Evolutionary conservation across 1,140 invertebrate species (phyloP), one percentile per base, ranked within the genome.

Genomic region (Lepidurus couesii): DNA sequence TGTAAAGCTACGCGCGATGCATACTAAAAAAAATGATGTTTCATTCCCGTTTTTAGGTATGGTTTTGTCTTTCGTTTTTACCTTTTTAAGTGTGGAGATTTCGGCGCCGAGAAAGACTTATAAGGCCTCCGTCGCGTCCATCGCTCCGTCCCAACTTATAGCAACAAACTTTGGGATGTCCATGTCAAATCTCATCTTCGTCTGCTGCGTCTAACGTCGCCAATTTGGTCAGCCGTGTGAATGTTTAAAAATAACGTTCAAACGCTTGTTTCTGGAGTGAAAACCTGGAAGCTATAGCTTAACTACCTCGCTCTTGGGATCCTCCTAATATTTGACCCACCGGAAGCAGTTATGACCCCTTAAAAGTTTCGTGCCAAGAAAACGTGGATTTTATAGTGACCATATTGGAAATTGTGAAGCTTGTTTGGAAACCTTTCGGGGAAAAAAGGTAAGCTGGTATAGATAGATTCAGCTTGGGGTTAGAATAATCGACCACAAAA

Each of bases 101-200:
- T 65, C 53, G 53, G 53, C 53, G 53, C 53, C 53, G 53, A 65
- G 53, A 65, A 65, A 65, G 53, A 65, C 53, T 65, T 65, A 65
- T 65, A 65, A 65, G 53, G 53, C 53, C 53, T 65, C 53, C 8
- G 53, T 65, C 53, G 53, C 53, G 53, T 65, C 53, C 53, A 65
- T 21, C 53, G 13, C 21, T 65, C 53, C 21, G 16, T 65, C 53
- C 6, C 45, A 47, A 10, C 16, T 16, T 47, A 5, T 21, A 21
- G 53, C 53, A 34, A 34, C 34, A 65, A 65, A 65, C 13, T 65
- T 65, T 16, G 9, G 53, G 21, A 65, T 65, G 53, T 21, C 53
- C 53, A 21, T 65, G 53, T 65, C 53, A 65, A 21, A 65, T 65
- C 8, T 9, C 13, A 21, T 65, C 53, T 16, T 65, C 53, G 8